Base-by-base conservation (phyloP, 35 echinoderm and acorn worm species). In the Nesometra sesokonis region DNA sequence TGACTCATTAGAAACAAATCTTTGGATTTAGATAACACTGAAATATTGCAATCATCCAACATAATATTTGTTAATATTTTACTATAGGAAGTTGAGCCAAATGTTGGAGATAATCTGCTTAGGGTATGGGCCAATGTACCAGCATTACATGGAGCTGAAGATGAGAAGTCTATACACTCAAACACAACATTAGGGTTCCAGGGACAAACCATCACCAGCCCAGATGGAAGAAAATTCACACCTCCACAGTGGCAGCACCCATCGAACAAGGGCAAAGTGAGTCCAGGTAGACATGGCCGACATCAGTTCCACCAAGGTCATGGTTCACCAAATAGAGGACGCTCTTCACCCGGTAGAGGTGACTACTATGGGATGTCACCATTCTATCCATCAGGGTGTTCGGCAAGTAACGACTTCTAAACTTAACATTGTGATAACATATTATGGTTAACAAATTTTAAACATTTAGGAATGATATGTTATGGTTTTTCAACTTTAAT, bases 71-170 rank as follows among this genome's bases (percentile, higher is more conserved):
- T 33, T 77, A 13, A 83, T 34, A 0, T 27, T 7, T 76, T 35
- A 21, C 5, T 30, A 32, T 84, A 90, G 88, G 88, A 90, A 43
- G 40, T 90, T 82, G 88, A 90, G 36, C 88, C 88, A 78, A 78
- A 36, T 38, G 67, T 90, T 46, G 88, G 88, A 35, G 82, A 90
- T 0, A 85, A 79, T 21, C 33, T 90, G 15, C 47, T 84, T 5
- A 82, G 85, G 82, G 35, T 78, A 29, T 90, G 88, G 88, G 29
- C 35, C 32, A 84, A 78, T 30, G 81, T 77, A 39, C 37, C 87
- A 21, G 21, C 79, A 34, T 88, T 34, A 30, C 78, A 2, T 57
- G 38, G 34, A 37, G 47, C 52, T 17, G 52, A 67, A 19, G 52
- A 67, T 1, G 52, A 67, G 23, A 3, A 5, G 23, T 67, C 52